Base-by-base conservation (phyloP, 2,113 vertebrate genomes). In the Rhizomys pruinosus region DNA sequence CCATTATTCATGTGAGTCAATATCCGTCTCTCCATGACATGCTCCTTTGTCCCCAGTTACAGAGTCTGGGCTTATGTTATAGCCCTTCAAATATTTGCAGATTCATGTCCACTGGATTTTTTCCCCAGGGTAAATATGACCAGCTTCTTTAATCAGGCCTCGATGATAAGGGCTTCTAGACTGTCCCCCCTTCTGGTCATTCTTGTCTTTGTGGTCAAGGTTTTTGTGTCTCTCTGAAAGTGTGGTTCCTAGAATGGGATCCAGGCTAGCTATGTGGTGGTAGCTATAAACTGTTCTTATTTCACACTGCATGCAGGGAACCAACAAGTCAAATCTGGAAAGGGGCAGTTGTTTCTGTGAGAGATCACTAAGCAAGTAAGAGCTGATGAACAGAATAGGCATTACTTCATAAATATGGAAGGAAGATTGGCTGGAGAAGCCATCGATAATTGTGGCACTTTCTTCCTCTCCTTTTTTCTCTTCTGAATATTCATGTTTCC, bases 141-240 rank as follows among this genome's bases (percentile, higher is more conserved):
- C 55, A 44, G 29, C 80, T 77, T 94, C 72, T 89, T 55, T 34
- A 79, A 68, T 91, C 32, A 55, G 84, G 84, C 72, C 64, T 87
- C 34, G 4, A 29, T 3, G 52, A 44, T 42, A 82, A 85, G 20
- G 34, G 6, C 57, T 59, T 97, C 37, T 42, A 57, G 64, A 69
- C 8, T 66, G 89, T 73, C 66, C 10, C 34, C 39, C 64, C 37
- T 66, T 57, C 22, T 90, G 73, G 63, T 69, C 42, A 89, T 86
- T 88, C 42, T 90, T 4, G 76, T 90, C 15, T 59, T 4, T 29
- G 52, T 22, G 10, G 19, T 34, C 5, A 4, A 80, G 63, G 84
- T 72, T 91, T 78, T 25, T 23, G n/a, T 22, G 15, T 87, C 11
- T 57, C 22, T 16, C 16, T 73, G 47, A 32, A 72, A 80, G 34